Conservation (phyloP, 2,113 vertebrate species). For the Panthera leo region DNA sequence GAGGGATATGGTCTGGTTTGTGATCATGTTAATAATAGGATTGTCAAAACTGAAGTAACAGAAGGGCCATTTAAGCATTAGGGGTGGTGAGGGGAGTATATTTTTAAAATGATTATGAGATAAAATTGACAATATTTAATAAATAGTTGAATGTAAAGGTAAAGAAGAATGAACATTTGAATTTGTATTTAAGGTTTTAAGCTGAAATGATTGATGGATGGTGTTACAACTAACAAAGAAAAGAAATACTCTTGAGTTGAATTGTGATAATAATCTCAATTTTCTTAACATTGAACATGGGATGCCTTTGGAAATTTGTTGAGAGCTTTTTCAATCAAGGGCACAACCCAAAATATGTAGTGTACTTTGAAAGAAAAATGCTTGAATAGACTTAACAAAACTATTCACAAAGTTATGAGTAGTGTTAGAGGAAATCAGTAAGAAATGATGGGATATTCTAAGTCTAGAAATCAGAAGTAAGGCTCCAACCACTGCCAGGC, state of each 20-base stretch:
- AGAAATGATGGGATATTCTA: neutral
- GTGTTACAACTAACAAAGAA: neutral
- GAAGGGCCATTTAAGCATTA: neutral
- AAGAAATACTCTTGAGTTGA: neutral
- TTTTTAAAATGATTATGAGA: neutral
- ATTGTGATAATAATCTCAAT: neutral
- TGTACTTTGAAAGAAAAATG: neutral
- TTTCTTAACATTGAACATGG: neutral
- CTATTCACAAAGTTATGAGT: neutral
- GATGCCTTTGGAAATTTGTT: neutral
- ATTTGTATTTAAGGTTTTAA: neutral
- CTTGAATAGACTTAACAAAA: conserved; percentile 3
- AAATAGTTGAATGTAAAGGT: neutral
- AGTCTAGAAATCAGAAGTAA: neutral
- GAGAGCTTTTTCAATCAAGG: neutral
- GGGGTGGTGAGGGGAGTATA: neutral
- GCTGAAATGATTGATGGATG: neutral
- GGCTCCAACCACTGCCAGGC: neutral
- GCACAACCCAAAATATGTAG: neutral
- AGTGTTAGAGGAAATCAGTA: neutral
- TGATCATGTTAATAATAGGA: neutral
- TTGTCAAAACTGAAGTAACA: neutral
- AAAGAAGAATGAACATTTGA: neutral
- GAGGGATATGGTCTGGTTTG: neutral
- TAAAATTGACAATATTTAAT: neutral